Evolutionary conservation across 2,888 invertebrate species (phyloP).

Genomic region (Aphrophora alni): DNA sequence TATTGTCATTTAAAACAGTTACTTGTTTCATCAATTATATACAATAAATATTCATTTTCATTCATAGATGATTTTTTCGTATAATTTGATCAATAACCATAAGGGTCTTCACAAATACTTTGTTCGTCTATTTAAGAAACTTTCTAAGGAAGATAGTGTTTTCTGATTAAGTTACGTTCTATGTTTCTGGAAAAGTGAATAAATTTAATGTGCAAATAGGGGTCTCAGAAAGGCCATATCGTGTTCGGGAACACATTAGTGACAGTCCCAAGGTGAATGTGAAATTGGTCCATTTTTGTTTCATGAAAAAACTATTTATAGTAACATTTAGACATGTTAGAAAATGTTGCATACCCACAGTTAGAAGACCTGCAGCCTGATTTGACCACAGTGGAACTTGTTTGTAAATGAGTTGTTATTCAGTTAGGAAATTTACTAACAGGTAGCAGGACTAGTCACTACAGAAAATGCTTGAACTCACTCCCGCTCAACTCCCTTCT

Average conservation of each 20-base stretch:
- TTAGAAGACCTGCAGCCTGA: background rate
- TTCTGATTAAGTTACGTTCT: background rate
- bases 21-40: no score
- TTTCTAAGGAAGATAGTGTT: background rate
- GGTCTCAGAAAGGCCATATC: background rate
- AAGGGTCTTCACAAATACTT: no score
- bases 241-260: background rate
- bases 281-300: background rate
- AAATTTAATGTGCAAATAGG: background rate
- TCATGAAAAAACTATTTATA: background rate
- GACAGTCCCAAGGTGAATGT: background rate
- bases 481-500: no score
- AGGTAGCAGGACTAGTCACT: no score
- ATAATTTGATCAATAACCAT: no score
- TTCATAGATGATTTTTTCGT: no score
- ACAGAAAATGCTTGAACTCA: no score
- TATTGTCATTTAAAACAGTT: no score
- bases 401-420: no score
- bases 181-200: conserved; percentile 1
- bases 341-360: background rate
- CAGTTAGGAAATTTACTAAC: no score
- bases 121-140: no score
- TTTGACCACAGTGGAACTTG: background rate
- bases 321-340: conserved; percentile 3
- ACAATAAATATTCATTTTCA: no score